Base-by-base conservation (phyloP, 2,797 vertebrate species). In the Anabas testudineus region DNA sequence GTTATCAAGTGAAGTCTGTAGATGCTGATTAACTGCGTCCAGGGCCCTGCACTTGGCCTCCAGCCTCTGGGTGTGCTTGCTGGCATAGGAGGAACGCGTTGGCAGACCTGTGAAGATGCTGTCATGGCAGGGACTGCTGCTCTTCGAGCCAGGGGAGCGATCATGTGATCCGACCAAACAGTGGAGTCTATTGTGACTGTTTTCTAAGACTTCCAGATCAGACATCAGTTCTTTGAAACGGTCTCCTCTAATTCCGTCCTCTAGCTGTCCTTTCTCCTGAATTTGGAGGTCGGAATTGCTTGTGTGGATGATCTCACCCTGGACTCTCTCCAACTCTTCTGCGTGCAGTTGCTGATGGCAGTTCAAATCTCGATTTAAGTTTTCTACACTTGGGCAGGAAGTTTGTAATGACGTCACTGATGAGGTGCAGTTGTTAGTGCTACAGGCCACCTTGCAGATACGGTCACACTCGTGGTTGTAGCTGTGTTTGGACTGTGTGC, bases 31-130 rank as follows among this genome's bases (percentile, higher is more conserved):
- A 71, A 96, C 93, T 0, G 94, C 94, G 84, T 97, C 96, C 77
- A 97, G 86, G 56, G 94, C 93, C 66, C 94, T 95, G 88, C 95
- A 98, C 84, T 96, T 97, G 79, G 96, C 95, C 91, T 98, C 95
- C 79, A 97, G 91, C 16, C 95, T 93, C 60, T 97, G 95, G 0
- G 94, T 94, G 71, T 96, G 96, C 86, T 96, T 96, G 70, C 87
- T 94, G 85, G 95, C 90, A 55, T 93, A 94, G 16, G 92, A 92
- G 73, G 94, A 94, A 61, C 94, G 95, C 69, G 94, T 87, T 76
- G 94, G 94, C 79, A 95, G 94, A 59, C 94, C 82, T 10, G 66
- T 67, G 59, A 84, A 58, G 67, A 82, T 76, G 76, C 76, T 67
- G 57, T 72, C 74, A 16, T 74, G 81, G 67, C 62, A 63, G 43